These are phyloP conservation scores for Crenichthys baileyi DNA, from an alignment of 2,797 vertebrate species.

Conservation along the genomic window DNA sequence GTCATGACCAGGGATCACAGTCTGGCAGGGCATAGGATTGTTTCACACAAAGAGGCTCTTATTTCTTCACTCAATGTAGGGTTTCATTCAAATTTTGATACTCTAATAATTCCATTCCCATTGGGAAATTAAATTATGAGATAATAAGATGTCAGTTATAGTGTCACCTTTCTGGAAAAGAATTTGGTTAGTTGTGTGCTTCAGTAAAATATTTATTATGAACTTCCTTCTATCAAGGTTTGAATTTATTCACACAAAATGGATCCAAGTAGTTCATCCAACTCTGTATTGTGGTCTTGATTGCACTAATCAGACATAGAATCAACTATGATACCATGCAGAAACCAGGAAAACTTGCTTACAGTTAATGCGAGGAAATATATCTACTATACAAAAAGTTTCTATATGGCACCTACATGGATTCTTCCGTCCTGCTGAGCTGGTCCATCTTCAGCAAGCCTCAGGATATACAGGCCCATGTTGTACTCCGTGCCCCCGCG, in stretches of 20 bases:
- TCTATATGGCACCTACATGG: constrained; percentile 83
- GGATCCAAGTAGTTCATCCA: background rate
- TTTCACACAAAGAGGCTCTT: constrained; percentile 37
- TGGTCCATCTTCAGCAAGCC: constrained; percentile 94
- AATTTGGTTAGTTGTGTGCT: background rate
- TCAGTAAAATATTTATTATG: background rate
- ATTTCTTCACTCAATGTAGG: constrained; percentile 15
- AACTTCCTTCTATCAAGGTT: background rate
- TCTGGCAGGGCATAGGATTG: constrained; percentile 37
- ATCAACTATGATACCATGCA: background rate
- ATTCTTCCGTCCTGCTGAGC: constrained; percentile 92
- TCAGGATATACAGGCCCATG: constrained; percentile 97
- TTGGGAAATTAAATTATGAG: constrained; percentile 19
- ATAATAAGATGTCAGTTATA: constrained; percentile 11
- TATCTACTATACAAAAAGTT: background rate
- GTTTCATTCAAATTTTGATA: constrained; percentile 33
- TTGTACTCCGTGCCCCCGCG: constrained; percentile 98
- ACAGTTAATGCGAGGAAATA: background rate
- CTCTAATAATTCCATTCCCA: constrained; percentile 32
- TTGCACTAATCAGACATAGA: background rate
- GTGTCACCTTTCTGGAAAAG: constrained; percentile 16
- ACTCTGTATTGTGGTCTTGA: background rate
- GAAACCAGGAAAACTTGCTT: background rate
- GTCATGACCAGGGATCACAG: constrained; percentile 57
- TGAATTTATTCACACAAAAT: constrained; percentile 5